These are phyloP conservation scores for Syndactyla subalaris DNA, from an alignment of 2,797 vertebrate genomes.

Conservation along the genomic window DNA sequence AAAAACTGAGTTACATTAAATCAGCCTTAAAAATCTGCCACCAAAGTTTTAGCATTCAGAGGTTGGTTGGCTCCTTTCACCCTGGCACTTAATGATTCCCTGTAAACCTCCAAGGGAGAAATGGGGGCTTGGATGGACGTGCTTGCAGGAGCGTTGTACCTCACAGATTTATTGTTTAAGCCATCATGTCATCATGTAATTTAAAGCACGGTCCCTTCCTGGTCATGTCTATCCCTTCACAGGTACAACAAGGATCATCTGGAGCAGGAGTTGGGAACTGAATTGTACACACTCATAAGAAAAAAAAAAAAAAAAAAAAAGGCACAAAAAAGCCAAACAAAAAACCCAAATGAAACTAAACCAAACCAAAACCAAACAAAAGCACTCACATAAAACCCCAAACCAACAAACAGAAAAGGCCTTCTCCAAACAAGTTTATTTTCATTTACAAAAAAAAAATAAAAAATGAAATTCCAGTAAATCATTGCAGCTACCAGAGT, in stretches of 20 bases:
- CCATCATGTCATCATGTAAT: not conserved
- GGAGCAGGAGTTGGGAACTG: not conserved
- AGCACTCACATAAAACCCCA: too few species aligned
- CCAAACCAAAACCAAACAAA: too few species aligned
- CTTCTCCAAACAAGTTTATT: not conserved
- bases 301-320: too few species aligned
- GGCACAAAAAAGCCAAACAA: too few species aligned
- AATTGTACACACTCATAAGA: not conserved
- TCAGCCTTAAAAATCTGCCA: not conserved
- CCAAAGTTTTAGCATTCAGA: not conserved
- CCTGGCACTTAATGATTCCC: not conserved
- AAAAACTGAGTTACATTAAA: not conserved
- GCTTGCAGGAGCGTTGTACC: not conserved
- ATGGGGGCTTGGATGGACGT: fast-evolving
- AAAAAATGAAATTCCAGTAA: not conserved
- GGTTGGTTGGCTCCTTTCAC: not conserved
- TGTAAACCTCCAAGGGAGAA: not conserved
- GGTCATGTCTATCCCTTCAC: not conserved
- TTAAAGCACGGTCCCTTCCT: not conserved
- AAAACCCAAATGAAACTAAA: not conserved
- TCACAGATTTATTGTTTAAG: not conserved
- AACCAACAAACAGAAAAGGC: not conserved
- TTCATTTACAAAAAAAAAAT: not conserved
- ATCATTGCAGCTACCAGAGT: not conserved
- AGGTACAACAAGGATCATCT: not conserved